phyloP scores from a whole-genome alignment of 2,888 invertebrate species.

The Chrysolina oricalcia region DNA sequence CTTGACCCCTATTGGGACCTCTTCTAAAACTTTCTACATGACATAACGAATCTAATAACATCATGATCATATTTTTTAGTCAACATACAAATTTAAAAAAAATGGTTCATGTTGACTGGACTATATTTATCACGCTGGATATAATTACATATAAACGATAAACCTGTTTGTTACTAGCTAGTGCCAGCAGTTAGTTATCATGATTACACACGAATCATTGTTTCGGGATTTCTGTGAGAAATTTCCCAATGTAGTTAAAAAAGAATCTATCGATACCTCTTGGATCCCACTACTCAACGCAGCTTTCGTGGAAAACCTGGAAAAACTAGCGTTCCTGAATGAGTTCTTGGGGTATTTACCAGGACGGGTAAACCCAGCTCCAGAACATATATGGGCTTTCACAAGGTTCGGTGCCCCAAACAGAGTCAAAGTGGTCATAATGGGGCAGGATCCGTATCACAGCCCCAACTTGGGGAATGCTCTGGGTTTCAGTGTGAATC shows the following conservation, averaged over 20 bases:
- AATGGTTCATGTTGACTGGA: too few species aligned
- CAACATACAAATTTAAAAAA: too few species aligned
- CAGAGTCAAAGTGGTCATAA: conserved; percentile 19
- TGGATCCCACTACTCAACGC: conserved; percentile 2
- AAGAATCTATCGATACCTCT: conserved; percentile 2
- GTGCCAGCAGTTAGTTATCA: too few species aligned
- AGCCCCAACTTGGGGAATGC: background rate
- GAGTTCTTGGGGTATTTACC: background rate
- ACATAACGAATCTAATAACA: too few species aligned
- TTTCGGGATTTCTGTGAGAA: background rate
- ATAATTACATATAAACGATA: too few species aligned
- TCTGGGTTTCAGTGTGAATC: conserved; percentile 16
- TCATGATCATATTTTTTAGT: too few species aligned
- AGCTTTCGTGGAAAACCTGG: conserved; percentile 17
- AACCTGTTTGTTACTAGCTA: too few species aligned
- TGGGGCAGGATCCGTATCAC: conserved; percentile 29
- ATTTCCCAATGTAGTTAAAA: conserved; percentile 2
- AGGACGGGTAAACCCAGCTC: background rate
- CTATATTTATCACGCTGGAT: too few species aligned
- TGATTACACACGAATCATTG: background rate
- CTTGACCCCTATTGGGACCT: too few species aligned
- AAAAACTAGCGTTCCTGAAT: background rate
- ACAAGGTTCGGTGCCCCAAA: too few species aligned
- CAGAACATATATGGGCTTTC: too few species aligned
- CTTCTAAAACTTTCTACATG: too few species aligned